phyloP scores from a whole-genome alignment of 2,888 invertebrate species.

The Ophion ellenae region DNA sequence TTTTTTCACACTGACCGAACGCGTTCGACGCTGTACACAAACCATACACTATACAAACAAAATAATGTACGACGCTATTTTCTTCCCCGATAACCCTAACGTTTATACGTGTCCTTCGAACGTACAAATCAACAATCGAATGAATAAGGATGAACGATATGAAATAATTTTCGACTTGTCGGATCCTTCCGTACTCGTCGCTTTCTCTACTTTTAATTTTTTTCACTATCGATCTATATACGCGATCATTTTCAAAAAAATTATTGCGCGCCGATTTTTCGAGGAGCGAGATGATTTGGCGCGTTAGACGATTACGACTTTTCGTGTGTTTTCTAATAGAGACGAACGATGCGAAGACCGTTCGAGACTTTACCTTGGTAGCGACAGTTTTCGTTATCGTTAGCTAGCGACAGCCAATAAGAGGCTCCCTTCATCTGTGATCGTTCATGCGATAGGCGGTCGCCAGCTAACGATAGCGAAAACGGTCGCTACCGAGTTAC shows the following conservation, averaged over 20 bases:
- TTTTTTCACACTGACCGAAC: too few species aligned
- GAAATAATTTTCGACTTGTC: conserved; percentile 9
- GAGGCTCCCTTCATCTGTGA: too few species aligned
- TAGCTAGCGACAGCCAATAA: too few species aligned
- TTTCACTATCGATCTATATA: background rate
- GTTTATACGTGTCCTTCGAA: background rate
- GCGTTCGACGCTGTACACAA: too few species aligned
- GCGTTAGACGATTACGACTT: background rate
- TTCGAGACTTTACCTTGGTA: conserved; percentile 31
- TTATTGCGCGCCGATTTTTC: background rate
- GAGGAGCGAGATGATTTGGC: background rate
- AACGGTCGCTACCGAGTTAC: too few species aligned
- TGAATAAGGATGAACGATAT: conserved; percentile 58
- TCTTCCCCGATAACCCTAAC: background rate
- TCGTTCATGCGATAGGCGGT: too few species aligned
- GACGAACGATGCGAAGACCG: conserved; percentile 47
- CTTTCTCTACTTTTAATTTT: background rate
- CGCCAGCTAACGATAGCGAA: too few species aligned
- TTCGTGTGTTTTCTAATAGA: conserved; percentile 28
- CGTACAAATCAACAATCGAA: conserved; percentile 21
- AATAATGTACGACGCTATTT: background rate
- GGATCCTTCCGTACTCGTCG: too few species aligned
- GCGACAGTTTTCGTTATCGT: background rate
- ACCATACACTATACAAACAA: too few species aligned
- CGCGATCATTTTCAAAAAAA: too few species aligned